Evolutionary conservation across 2,888 invertebrate species (phyloP), one percentile per base, ranked within the genome.

Genomic region (Thecophora atra): DNA sequence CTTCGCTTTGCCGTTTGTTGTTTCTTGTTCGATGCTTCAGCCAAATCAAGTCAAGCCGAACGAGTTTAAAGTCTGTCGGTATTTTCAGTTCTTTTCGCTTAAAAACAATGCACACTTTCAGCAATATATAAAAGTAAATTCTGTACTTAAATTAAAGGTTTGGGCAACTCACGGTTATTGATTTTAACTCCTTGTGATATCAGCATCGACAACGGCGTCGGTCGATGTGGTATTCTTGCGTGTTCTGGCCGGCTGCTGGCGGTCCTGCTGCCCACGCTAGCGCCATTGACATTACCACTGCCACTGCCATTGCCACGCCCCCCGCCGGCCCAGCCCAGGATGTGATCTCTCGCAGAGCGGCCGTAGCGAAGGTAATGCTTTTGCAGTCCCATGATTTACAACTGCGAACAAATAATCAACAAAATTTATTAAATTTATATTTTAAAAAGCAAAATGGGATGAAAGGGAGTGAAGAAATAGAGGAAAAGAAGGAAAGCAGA

Each of bases 341-440:
- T 87, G 63, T 91, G 89, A 83, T 92, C 92, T 76, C 92, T 89
- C 78, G 93, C 92, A 78, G 89, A 89, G 83, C 91, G 91, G 74
- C 93, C 92, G 81, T 94, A 92, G 79, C 91, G 90, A 84, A 93
- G 88, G 84, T 94, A 94, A 80, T 94, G 92, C 83, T 92, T 93
- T 84, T 93, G 92, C 76, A 91, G 88, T 80, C 91, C 93, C 91
- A 92, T 91, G 76, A 77, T 86, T 84, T 78, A 82, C 77, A 74
- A 79, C 83, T 86, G 78, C 68, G 80, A 78, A n/a, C n/a, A n/a
- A n/a, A n/a, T n/a, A n/a, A n/a, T n/a, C n/a, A n/a, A n/a, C n/a
- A n/a, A n/a, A n/a, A n/a, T n/a, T n/a, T n/a, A n/a, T n/a, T n/a
- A n/a, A n/a, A n/a, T n/a, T n/a, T n/a, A n/a, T n/a, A n/a, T n/a